Base-by-base conservation (phyloP, 2,797 vertebrate genomes). In the Pelobates cultripes region DNA sequence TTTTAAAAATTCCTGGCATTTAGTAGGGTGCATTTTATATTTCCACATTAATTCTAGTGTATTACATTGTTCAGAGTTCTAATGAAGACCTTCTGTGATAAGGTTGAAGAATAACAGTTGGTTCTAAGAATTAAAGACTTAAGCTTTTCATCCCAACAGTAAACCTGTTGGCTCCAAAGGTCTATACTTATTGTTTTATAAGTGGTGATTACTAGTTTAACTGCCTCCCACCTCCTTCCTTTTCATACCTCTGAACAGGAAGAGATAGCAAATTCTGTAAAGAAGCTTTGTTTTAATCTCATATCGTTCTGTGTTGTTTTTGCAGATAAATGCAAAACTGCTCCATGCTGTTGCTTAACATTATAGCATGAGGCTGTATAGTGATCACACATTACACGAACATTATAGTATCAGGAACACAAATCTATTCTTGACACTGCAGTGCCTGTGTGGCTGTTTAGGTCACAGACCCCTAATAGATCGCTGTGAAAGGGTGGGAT, bases 251-350 rank as follows among this genome's bases (percentile, higher is more conserved):
- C n/a, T 64, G n/a, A 28, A 28, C n/a, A 28, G 61, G 61, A 28
- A 40, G 61, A 64, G 14, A 8, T 64, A 40, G 55, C 55, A 57
- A 12, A n/a, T 41, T 64, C 17, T 64, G 7, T 40, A 64, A 57
- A 64, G 61, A 64, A 64, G n/a, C n/a, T 64, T 64, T 57, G 55
- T 57, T 57, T 57, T 12, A 57, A 57, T 57, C 55, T 57, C 13
- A 4, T 15, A 57, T 7, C 7, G 14, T 57, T 7, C 55, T 57
- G 55, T 12, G 10, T 51, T 12, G 9, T 57, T 57, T 57, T 12
- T 12, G 9, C 14, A 57, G 55, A 57, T 57, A 57, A 12, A 51
- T 28, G 28, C 28, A 28, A 28, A 28, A 28, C 28, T 28, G 28
- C 28, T 28, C 28, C 28, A 28, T 28, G 28, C 28, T 1, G 2